These are phyloP conservation scores for Habrosyne pyritoides DNA, from an alignment of 2,888 invertebrate genomes.

Conservation along the genomic window DNA sequence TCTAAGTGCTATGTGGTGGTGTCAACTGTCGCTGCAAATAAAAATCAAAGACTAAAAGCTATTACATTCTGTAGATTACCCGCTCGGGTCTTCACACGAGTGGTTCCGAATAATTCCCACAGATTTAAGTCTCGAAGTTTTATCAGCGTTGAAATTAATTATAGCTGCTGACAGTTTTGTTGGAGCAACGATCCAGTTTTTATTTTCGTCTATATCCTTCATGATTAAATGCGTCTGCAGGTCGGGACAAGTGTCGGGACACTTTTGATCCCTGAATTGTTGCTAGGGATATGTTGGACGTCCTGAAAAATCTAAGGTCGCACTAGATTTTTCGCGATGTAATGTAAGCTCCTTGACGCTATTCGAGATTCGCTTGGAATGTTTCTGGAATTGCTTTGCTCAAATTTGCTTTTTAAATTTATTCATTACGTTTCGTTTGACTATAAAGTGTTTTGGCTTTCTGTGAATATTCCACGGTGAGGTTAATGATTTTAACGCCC, in stretches of 20 bases:
- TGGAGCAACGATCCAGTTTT: not conserved
- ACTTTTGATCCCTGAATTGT: not conserved
- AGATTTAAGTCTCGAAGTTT: not conserved
- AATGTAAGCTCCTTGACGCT: not conserved
- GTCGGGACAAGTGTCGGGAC: not conserved
- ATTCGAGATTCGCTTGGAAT: constrained; percentile 4
- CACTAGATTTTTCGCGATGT: constrained; percentile 2
- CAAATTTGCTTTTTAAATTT: not conserved
- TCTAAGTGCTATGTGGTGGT: no score
- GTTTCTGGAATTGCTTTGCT: not conserved
- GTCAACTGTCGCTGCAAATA: no score
- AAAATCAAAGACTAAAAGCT: no score
- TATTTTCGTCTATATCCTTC: not conserved
- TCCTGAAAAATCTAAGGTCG: not conserved
- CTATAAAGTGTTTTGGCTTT: not conserved
- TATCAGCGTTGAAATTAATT: not conserved
- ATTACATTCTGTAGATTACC: no score
- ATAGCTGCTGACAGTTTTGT: not conserved
- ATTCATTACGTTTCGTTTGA: not conserved
- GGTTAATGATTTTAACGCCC: no score
- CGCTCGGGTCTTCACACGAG: no score
- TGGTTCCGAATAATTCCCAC: no score
- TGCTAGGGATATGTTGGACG: constrained; percentile 1
- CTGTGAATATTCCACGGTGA: no score
- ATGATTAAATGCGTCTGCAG: constrained; percentile 2